These are phyloP conservation scores for Microplitis deprimator DNA, from an alignment of 2,888 invertebrate species.

Conservation along the genomic window DNA sequence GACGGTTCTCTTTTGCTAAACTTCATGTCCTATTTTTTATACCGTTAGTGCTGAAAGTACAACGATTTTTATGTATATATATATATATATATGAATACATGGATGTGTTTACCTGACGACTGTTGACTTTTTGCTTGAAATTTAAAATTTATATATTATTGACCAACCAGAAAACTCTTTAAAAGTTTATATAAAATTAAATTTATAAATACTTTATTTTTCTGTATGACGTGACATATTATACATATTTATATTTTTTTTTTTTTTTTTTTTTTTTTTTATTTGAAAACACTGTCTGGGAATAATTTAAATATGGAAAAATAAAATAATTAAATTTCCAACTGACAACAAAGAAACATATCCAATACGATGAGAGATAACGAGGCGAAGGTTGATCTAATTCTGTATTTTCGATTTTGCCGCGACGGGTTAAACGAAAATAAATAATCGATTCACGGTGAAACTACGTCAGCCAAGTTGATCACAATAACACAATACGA, in stretches of 20 bases:
- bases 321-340: neutral
- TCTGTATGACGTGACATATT: neutral
- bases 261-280: neutral
- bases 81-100: neutral
- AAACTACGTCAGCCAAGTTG: conserved; percentile 24
- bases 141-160: neutral
- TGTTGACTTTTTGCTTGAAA: neutral
- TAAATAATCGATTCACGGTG: conserved; percentile 44
- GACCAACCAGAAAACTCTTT: neutral
- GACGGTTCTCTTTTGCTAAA: conserved; percentile 48
- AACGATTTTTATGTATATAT: neutral
- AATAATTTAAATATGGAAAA: neutral
- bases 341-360: neutral
- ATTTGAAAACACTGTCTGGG: neutral
- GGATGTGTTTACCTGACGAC: conserved; percentile 6
- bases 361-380: conserved; percentile 7
- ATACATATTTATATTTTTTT: neutral
- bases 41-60: neutral
- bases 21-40: neutral
- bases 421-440: conserved; percentile 35
- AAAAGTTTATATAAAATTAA: neutral
- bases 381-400: conserved; percentile 41
- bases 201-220: neutral
- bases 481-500: neutral
- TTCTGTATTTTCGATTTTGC: conserved; percentile 42